A percentile compares a stretch with the other conserved stretches of the same genome.
Conservation (phyloP, 1,140 invertebrate species). For the Formica exsecta region DNA sequence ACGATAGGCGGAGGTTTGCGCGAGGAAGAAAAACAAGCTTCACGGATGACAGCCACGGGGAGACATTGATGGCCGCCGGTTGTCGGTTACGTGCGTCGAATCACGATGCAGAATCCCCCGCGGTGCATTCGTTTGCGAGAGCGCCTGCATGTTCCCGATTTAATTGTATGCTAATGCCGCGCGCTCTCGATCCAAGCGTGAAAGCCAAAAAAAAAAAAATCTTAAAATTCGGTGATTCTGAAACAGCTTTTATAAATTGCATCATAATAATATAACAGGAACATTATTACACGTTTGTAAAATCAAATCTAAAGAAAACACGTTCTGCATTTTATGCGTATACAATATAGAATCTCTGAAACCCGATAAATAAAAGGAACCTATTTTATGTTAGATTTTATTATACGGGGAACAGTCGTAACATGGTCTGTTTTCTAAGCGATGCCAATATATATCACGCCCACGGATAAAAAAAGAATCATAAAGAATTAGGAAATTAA, state of each 20-base stretch:
- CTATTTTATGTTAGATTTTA: conserved; percentile 52
- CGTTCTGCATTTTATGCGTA: conserved; percentile 31
- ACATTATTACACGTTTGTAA: conserved; percentile 6
- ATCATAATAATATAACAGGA: not conserved
- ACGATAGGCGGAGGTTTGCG: too few species aligned
- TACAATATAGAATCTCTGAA: conserved; percentile 38
- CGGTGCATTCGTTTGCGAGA: too few species aligned
- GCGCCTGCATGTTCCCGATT: too few species aligned
- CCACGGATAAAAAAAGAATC: not conserved
- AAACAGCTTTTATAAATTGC: not conserved
- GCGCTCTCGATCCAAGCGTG: too few species aligned
- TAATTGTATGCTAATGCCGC: too few species aligned
- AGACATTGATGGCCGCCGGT: too few species aligned
- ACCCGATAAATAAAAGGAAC: conserved; percentile 42
- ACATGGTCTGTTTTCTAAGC: conserved; percentile 30
- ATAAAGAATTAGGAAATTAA: conserved; percentile 23
- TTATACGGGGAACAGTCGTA: conserved; percentile 39
- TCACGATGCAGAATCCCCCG: too few species aligned
- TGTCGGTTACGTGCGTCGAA: too few species aligned
- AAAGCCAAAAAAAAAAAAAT: not conserved
- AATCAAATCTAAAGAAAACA: conserved; percentile 37
- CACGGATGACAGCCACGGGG: too few species aligned
- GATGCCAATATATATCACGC: conserved; percentile 49
- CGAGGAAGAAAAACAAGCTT: too few species aligned
- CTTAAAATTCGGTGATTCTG: not conserved